phyloP scores from a whole-genome alignment of 2,888 invertebrate genomes.

The Epirrhoe alternata region DNA sequence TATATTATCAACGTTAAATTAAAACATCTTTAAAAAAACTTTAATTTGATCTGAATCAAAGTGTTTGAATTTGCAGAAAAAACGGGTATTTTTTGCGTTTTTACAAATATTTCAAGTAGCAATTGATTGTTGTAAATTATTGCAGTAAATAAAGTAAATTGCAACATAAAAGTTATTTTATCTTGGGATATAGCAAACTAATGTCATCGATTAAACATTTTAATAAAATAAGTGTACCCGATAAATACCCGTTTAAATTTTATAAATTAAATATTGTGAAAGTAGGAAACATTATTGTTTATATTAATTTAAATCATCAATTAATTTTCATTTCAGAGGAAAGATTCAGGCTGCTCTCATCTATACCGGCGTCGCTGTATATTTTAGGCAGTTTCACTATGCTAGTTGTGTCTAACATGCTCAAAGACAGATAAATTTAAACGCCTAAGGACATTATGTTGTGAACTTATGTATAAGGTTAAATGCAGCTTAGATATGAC shows the following conservation, averaged over 20 bases:
- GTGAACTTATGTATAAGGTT: slow-evolving; percentile 2
- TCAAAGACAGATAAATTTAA: slow-evolving; percentile 66
- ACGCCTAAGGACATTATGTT: slow-evolving; percentile 5
- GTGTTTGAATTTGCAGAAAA: neutral
- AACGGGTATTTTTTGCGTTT: neutral
- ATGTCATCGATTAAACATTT: too few relatives aligned
- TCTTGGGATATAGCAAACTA: neutral
- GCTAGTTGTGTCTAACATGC: slow-evolving; percentile 79
- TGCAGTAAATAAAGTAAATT: too few relatives aligned
- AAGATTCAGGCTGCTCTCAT: slow-evolving; percentile 90
- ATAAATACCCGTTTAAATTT: neutral
- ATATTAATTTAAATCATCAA: slow-evolving; percentile 14
- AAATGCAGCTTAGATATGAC: neutral
- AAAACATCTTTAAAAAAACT: neutral
- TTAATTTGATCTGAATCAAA: neutral
- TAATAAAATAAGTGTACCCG: neutral
- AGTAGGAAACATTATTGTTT: neutral
- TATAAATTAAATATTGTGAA: neutral
- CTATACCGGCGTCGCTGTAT: slow-evolving; percentile 91
- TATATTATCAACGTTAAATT: neutral
- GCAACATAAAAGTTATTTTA: too few relatives aligned
- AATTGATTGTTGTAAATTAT: too few relatives aligned
- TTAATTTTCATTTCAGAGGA: slow-evolving; percentile 87
- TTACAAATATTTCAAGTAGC: too few relatives aligned
- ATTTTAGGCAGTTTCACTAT: slow-evolving; percentile 90